These are phyloP conservation scores for Columbina picui DNA, from an alignment of 2,113 vertebrate genomes.

Conservation along the genomic window DNA sequence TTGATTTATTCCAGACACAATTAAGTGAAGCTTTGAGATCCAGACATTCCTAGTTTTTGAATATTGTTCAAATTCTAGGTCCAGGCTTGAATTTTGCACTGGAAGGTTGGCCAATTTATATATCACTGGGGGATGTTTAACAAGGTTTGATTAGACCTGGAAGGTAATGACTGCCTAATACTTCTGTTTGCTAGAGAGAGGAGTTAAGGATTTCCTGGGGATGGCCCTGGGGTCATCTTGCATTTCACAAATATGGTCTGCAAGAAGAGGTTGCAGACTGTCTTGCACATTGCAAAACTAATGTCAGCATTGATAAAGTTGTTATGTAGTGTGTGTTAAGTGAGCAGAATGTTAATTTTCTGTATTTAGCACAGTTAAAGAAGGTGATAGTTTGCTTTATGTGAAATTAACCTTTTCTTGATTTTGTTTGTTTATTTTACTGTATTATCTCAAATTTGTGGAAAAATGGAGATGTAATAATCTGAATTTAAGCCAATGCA, in stretches of 20 bases:
- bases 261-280: neutral
- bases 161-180: neutral
- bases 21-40: neutral
- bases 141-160: neutral
- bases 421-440: neutral
- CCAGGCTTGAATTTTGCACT: neutral
- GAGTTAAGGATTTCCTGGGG: neutral
- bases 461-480: neutral
- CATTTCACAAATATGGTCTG: neutral
- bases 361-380: neutral
- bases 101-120: neutral
- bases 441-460: neutral
- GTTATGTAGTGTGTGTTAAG: accelerated
- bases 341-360: neutral
- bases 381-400: neutral
- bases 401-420: neutral
- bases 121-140: neutral
- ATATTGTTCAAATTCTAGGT: neutral
- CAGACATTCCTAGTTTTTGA: slow-evolving; percentile 24
- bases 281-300: neutral
- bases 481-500: neutral
- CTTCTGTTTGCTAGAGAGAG: neutral
- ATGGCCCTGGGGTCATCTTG: neutral
- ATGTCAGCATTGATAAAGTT: neutral
- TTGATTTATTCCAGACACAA: slow-evolving; percentile 30